Evolutionary conservation across 2,888 invertebrate species (phyloP), one percentile per base, ranked within the genome.

Genomic region (Leptinotarsa tumamoca): DNA sequence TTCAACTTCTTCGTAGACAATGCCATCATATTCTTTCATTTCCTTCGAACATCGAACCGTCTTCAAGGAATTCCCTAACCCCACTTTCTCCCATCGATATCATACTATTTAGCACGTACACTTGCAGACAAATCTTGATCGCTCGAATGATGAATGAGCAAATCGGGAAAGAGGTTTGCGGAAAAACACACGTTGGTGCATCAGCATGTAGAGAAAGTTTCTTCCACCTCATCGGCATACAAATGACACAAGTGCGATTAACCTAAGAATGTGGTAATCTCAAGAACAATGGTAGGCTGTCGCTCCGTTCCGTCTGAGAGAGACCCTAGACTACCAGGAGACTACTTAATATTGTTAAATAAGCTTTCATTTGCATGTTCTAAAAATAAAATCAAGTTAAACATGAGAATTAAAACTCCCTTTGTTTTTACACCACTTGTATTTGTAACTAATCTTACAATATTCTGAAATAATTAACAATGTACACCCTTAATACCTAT

Each of bases 41-140:
- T 43, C 43, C 43, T 43, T 43, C 10, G 43, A 43, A 43, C 10
- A 43, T 10, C 43, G 43, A 87, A 58, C 21, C 18, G 23, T 0
- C 21, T 58, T 10, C 10, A 18, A 58, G 21, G 18, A 58, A 58
- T 21, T 21, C 4, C 18, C 21, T 10, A 21, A 23, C 58, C 58
- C 15, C 58, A 58, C 58, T 58, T 15, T 58, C 58, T 23, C 58
- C 58, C 27, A 58, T 15, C 23, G 58, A 15, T 58, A 58, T 15
- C 4, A 13, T 23, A 58, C 21, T 58, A 23, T 58, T 58, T 58
- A 2, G 21, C 58, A 58, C 58, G 58, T 23, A 58, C 58, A 21
- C 23, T 4, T 4, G 23, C 23, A 58, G 58, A 58, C 58, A 23
- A 58, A 58, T 58, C 23, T 58, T 58, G 58, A 58, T 58, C 23